Base-by-base conservation (phyloP, 2,888 invertebrate genomes). In the Strigamia crassipes region DNA sequence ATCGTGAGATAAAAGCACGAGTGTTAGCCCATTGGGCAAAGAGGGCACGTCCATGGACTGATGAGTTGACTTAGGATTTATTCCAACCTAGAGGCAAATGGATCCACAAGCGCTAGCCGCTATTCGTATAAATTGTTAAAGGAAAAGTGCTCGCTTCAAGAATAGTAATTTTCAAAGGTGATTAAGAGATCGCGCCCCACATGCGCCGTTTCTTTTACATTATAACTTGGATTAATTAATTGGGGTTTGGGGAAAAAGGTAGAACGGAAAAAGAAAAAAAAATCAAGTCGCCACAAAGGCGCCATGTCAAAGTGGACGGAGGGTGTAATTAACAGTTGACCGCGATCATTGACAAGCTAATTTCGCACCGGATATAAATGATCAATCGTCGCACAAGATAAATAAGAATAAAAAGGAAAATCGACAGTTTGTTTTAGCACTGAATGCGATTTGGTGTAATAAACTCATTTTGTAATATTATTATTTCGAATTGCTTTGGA, bases 11-110 rank as follows among this genome's bases (percentile, higher is more conserved):
- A 73, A 73, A 73, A 73, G 73, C 73, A 73, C 23, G 73, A 73
- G 73, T 73, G 73, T 31, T 73, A 73, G 73, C 73, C 73, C 73
- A 73, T 73, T 73, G 73, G 73, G 73, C 73, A 73, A 73, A 73
- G 73, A 73, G 73, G 73, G 73, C 73, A 73, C 73, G 73, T 73
- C 73, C 73, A 73, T 73, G 73, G 73, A 73, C 73, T 73, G 73
- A 73, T 73, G 73, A 73, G 73, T 73, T 73, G 73, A 73, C 73
- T 73, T 73, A 73, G 73, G 73, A 73, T 73, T 73, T 73, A 73
- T 73, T 73, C 31, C 73, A 73, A 31, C 73, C 73, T 27, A 73
- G 31, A 73, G 31, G 73, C 73, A 73, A 73, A 73, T 73, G 73
- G 73, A 31, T 73, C 73, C 73, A 73, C 56, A n/a, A 56, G 73